Evolutionary conservation across 2,797 vertebrate species (phyloP).

Genomic region (Phalloptychus januarius): DNA sequence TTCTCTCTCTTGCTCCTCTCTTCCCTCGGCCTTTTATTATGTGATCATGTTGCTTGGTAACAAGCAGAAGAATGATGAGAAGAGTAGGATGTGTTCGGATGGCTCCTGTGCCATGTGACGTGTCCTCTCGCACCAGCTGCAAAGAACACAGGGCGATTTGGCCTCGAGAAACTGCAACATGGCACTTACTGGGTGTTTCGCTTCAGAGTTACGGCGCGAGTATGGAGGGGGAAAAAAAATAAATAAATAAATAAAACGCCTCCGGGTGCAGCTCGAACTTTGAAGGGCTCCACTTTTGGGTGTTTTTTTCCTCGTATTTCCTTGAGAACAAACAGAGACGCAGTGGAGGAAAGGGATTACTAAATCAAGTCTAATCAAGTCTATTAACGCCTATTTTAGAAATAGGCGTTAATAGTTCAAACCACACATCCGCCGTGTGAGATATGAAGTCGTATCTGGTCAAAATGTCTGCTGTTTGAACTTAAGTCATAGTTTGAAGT

Average conservation of each 20-base stretch:
- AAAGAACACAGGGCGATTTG: conserved; percentile 26
- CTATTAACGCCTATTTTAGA: too few relatives aligned
- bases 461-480: conserved; percentile 19
- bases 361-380: too few relatives aligned
- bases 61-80: conserved; percentile 72
- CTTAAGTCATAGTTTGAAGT: conserved; percentile 32
- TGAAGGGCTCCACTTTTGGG: neutral
- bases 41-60: conserved; percentile 79
- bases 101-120: conserved; percentile 59
- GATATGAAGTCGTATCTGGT: conserved; percentile 38
- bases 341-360: neutral
- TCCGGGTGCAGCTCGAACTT: neutral
- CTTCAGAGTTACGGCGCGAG: conserved; percentile 5
- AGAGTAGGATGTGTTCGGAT: conserved; percentile 63
- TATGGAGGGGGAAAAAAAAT: neutral
- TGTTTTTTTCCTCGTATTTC: neutral
- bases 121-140: conserved; percentile 60
- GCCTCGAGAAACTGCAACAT: conserved; percentile 6
- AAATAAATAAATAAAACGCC: neutral
- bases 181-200: conserved; percentile 3
- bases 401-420: conserved; percentile 40
- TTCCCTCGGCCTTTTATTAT: conserved; percentile 57
- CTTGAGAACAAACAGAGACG: neutral
- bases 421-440: conserved; percentile 15
- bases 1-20: conserved; percentile 60